Conservation (phyloP, 2,113 vertebrate species). For the Megaceryle torquata region DNA sequence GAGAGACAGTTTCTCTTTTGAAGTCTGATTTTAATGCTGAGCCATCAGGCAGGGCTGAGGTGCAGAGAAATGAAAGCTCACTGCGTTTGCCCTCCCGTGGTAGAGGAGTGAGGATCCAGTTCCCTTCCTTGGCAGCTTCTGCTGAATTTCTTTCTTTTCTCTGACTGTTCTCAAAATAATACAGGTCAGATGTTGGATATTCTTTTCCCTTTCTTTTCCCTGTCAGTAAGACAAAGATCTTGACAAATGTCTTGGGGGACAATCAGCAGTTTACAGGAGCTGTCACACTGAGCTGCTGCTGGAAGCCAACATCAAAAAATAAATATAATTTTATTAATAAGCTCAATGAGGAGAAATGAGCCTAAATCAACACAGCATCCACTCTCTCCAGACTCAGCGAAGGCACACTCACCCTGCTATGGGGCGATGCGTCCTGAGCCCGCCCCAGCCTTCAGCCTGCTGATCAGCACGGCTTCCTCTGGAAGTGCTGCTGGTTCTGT, state of each 20-base stretch:
- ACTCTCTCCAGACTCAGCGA: not conserved
- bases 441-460: not conserved
- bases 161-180: not conserved
- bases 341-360: not conserved
- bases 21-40: not conserved
- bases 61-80: not conserved
- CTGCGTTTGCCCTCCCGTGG: not conserved
- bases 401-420: not conserved
- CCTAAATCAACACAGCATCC: not conserved
- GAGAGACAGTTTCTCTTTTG: not conserved
- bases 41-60: not conserved
- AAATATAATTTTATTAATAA: not conserved
- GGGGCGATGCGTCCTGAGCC: not conserved
- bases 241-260: not conserved
- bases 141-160: not conserved
- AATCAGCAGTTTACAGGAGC: slow-evolving; percentile 15
- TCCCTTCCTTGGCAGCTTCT: not conserved
- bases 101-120: not conserved
- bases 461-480: no score
- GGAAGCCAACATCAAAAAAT: slow-evolving; percentile 7
- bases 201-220: not conserved
- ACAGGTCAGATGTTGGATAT: not conserved
- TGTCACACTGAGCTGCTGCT: slow-evolving; percentile 5
- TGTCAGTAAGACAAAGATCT: slow-evolving; percentile 9
- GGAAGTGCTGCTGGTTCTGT: not conserved